Base-by-base conservation (phyloP, 2,888 invertebrate species). In the Chrysolina haemoptera region DNA sequence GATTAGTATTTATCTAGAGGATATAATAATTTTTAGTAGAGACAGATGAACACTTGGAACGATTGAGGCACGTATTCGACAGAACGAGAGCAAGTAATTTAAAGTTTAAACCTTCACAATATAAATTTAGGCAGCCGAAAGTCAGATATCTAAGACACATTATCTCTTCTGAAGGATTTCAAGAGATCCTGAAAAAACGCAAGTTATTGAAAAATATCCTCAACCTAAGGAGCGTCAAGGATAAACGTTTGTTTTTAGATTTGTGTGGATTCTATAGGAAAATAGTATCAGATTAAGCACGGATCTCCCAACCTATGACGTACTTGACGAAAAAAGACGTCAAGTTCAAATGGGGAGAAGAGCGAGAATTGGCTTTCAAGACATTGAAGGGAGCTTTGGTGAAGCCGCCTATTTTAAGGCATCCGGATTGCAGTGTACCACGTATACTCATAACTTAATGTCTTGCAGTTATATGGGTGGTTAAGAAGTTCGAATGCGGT, bases 11-110 rank as follows among this genome's bases (percentile, higher is more conserved):
- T 27, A 27, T 5, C 5, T 27, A 5, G 27, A 62, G n/a, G 16
- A 62, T 16, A 62, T 62, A 2, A 62, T 40, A 62, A n/a, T 62
- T 62, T 62, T 27, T n/a, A 62, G 40, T n/a, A n/a, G 14, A 40
- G 8, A 62, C 9, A n/a, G 41, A 62, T n/a, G 64, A 64, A 12
- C 22, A 43, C 43, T 5, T 20, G 8, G 2, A 10, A 1, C 3
- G 27, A 59, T 14, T 59, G 43, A 10, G 20, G 14, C 20, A 64
- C 6, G 41, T 64, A 3, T 18, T 43, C 43, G 46, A 64, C 4
- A 4, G 46, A 41, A 10, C 14, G 11, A 40, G 63, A 41, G 16
- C 9, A 5, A 41, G 41, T 11, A 16, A n/a, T 9, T 16, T 63
- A 1, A 63, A 43, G 10, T 41, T 43, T 10, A 41, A 63, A 16